phyloP scores from a whole-genome alignment of 1,140 invertebrate species.

The Orchestia grillus region DNA sequence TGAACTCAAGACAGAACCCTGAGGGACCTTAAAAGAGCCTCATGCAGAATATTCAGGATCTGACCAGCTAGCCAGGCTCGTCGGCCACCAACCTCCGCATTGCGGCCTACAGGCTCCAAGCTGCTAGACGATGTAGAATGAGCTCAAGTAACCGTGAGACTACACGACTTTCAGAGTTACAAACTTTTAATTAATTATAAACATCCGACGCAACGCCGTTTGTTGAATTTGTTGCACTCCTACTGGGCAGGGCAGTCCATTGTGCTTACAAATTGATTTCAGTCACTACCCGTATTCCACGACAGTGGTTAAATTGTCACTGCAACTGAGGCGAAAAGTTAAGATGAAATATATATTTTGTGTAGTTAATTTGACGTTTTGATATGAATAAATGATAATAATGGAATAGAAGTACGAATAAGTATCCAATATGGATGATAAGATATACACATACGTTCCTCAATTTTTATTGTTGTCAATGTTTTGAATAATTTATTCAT shows the following conservation, averaged over 20 bases:
- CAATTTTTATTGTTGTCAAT: no score
- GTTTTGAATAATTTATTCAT: no score
- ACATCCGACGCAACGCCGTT: not conserved
- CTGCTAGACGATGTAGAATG: not conserved
- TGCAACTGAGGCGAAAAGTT: not conserved
- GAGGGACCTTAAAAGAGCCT: constrained; percentile 1
- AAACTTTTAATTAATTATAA: not conserved
- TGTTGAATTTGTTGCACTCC: not conserved
- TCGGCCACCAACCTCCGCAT: not conserved
- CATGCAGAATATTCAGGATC: not conserved
- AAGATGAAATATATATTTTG: no score
- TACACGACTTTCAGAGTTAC: not conserved
- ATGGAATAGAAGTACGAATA: no score
- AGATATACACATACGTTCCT: no score
- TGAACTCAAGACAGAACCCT: not conserved
- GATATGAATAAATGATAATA: no score
- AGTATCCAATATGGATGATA: no score
- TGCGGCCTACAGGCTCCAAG: not conserved
- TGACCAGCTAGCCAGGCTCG: no score
- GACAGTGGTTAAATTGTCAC: not conserved
- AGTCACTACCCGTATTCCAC: not conserved
- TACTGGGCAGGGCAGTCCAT: not conserved
- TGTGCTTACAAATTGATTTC: not conserved
- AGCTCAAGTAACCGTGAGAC: not conserved
- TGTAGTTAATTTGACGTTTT: no score